Evolutionary conservation across 2,113 vertebrate genomes (phyloP), one percentile per base, ranked within the genome.

Genomic region (Colius striatus): DNA sequence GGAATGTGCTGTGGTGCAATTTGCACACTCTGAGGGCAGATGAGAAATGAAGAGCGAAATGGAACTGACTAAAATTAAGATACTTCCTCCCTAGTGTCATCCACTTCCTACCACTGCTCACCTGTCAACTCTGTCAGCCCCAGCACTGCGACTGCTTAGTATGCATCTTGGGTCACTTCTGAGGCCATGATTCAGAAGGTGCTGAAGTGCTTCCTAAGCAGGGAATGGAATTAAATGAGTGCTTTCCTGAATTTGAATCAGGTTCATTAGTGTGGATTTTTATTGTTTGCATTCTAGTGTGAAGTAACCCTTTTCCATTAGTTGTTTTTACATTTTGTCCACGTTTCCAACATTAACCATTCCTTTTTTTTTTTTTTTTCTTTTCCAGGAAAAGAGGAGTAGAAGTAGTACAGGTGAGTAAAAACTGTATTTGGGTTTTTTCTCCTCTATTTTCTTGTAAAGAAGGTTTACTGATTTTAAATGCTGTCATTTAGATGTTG

Each of bases 361-460:
- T 90, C 16, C 14, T 67, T 84, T 45, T 77, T 89, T 61, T 90
- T 95, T 97, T 76, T 89, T 68, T 92, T 93, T 85, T 94, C 87
- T 95, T 97, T 96, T 97, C 47, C 96, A 99, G 99, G 98, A 99
- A 99, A 98, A 98, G 99, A 97, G 99, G 99, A 75, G 98, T 99
- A 90, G 99, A 99, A 96, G 99, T 99, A 78, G 97, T 99, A 88
- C 99, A 99, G 99, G 99, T 99, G 98, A 98, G 99, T 97, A 96
- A 90, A 80, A 86, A 47, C 51, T 55, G 1, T 14, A 5, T 84
- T 79, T 54, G 27, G 13, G 13, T 48, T 25, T 14, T 11, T 8
- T 2, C 23, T 10, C 48, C 4, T 16, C 18, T 41, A 1, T 88
- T 75, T 73, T 85, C 71, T 65, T 74, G 13, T n/a, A 11, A 65